phyloP scores from a whole-genome alignment of 1,140 invertebrate species.

The Bombus balteatus region DNA sequence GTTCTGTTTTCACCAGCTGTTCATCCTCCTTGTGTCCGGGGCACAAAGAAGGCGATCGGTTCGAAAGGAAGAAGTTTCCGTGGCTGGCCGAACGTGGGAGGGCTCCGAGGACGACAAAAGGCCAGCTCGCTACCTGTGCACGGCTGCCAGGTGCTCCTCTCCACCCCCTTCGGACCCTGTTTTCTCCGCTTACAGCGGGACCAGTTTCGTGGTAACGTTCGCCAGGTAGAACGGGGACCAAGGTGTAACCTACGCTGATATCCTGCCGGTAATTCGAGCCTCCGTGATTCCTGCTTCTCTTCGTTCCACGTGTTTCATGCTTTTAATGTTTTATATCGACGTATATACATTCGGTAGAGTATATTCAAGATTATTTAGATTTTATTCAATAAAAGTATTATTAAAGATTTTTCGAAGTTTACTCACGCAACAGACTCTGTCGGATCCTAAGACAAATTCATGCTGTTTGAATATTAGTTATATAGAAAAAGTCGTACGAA shows the following conservation, averaged over 20 bases:
- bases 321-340: not conserved
- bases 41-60: constrained; percentile 42
- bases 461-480: too few species aligned
- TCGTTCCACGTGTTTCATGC: not conserved
- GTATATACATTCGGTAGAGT: too few species aligned
- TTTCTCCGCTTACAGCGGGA: constrained; percentile 37
- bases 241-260: constrained; percentile 30
- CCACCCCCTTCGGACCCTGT: not conserved
- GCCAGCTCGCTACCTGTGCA: constrained; percentile 47
- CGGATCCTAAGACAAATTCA: too few species aligned
- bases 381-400: too few species aligned
- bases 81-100: constrained; percentile 54
- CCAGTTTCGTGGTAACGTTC: constrained; percentile 30
- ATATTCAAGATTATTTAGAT: too few species aligned
- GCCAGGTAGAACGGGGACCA: not conserved
- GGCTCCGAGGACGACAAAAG: constrained; percentile 44
- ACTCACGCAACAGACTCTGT: too few species aligned
- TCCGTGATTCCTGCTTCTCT: not conserved
- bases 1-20: constrained; percentile 53
- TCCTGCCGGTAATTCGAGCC: constrained; percentile 22
- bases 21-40: constrained; percentile 4
- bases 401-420: too few species aligned
- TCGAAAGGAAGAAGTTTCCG: constrained; percentile 43
- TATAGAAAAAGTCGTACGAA: too few species aligned
- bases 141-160: constrained; percentile 53